Evolutionary conservation across 1,140 invertebrate species (phyloP), one percentile per base, ranked within the genome.

Genomic region (Lordiphosa clarofinis): DNA sequence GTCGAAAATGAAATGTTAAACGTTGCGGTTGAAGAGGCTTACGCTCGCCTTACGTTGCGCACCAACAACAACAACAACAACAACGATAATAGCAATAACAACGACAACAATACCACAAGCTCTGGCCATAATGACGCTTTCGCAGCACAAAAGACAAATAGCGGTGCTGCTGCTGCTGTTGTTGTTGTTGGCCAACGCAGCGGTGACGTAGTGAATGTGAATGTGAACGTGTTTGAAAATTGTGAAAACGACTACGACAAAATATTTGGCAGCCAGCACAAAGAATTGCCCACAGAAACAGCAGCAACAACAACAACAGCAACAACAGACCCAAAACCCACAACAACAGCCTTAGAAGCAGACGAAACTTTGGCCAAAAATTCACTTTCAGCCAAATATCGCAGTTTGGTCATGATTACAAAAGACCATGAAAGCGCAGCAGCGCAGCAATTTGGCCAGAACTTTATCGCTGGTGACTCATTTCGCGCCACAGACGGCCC

Each of bases 361-460:
- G 66, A 21, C 56, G 59, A 62, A 19, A 46, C 57, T 13, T 64
- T 40, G 36, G 50, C 61, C 28, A 87, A 82, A 55, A 82, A 70
- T 68, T 87, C 87, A 56, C 79, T 88, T 60, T 88, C 91, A 69
- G 94, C 94, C 89, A 94, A 94, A 78, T 96, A 95, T 87, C 94
- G 93, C 71, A 96, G 95, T 90, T 91, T 95, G 90, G 94, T 96
- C 89, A 95, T 95, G 94, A 96, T 96, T 89, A 96, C 66, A 92
- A 94, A 89, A 93, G 94, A 87, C 58, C 73, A 66, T 50, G 79
- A 86, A 64, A 65, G 65, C 60, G 63, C 67, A 70, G 54, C 39
- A 15, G 52, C 43, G 19, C 39, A 59, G 1, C 40, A 53, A 7
- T 55, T 56, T 59, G 70, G 59, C 75, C 78, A 82, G 78, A 82